Evolutionary conservation across 2,888 invertebrate genomes (phyloP), one percentile per base, ranked within the genome.

Genomic region (Troglohyphantes excavatus): DNA sequence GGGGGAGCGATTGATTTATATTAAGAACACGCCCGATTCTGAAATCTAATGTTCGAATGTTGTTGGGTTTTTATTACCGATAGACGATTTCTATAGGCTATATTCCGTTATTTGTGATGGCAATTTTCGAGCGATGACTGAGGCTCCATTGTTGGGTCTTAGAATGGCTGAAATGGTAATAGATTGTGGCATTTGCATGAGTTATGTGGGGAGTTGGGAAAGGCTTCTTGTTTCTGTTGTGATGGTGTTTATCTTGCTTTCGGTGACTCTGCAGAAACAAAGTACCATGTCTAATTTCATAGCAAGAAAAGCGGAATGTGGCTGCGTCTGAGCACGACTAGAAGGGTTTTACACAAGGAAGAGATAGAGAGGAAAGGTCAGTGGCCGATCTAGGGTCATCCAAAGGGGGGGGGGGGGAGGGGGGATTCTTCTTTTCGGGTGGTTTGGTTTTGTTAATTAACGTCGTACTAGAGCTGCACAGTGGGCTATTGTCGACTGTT

Each of bases 101-200:
- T 53, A 53, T 53, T 53, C n/a, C 7, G 53, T 53, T 53, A 53
- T 53, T 53, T 53, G 53, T 53, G 53, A 53, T 53, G 53, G 53
- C 53, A 53, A 53, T 53, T 53, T n/a, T n/a, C 17, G 17, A n/a
- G 17, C 53, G 53, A 53, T 53, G 53, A 53, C 53, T 53, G 53
- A 17, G 17, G 53, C 5, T 53, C 5, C n/a, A 53, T 53, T 53
- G 53, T 53, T 5, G 7, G 7, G 53, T 11, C 5, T n/a, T 2
- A 5, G 53, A 2, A n/a, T 13, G 13, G 13, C 1, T 13, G 2
- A n/a, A 53, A 53, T 53, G 7, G 53, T 53, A 53, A 53, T 53
- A 2, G 9, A 53, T 53, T 53, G 53, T 0, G 2, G 13, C n/a
- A 17, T 17, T 17, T 2, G 17, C 13, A 17, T 53, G 17, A 53